Evolutionary conservation across 2,888 invertebrate species (phyloP).

Genomic region (Hirtodrosophila alboralis): DNA sequence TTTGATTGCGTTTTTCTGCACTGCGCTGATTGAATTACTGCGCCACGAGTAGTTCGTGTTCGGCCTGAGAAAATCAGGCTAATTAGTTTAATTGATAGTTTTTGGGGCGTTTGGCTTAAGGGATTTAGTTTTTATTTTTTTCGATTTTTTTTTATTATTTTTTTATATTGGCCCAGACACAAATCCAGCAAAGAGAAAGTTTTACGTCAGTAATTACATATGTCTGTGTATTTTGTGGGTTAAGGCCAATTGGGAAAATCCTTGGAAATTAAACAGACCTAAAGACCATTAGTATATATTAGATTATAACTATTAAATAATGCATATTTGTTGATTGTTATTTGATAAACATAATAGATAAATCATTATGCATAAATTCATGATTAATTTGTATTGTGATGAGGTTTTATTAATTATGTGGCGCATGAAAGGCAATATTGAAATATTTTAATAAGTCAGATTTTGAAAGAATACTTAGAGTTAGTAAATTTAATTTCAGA

Average conservation of each 20-base stretch:
- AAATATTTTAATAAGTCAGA: no score
- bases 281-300: background rate
- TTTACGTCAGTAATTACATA: constrained; percentile 33
- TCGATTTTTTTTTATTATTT: constrained; percentile 10
- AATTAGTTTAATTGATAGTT: constrained; percentile 79
- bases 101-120: constrained; percentile 51
- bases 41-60: constrained; percentile 44
- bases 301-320: background rate
- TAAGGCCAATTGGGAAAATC: constrained; percentile 16
- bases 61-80: constrained; percentile 59
- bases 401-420: no score
- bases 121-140: constrained; percentile 21
- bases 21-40: constrained; percentile 74
- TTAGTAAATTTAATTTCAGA: no score
- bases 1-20: constrained; percentile 79
- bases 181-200: constrained; percentile 41
- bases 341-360: no score
- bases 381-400: no score
- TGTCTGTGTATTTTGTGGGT: constrained; percentile 5
- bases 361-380: no score
- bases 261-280: constrained; percentile 4
- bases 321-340: background rate
- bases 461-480: no score
- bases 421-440: no score
- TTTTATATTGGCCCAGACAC: constrained; percentile 15